Evolutionary conservation across 2,113 vertebrate species (phyloP).

Genomic region (Candoia aspera): DNA sequence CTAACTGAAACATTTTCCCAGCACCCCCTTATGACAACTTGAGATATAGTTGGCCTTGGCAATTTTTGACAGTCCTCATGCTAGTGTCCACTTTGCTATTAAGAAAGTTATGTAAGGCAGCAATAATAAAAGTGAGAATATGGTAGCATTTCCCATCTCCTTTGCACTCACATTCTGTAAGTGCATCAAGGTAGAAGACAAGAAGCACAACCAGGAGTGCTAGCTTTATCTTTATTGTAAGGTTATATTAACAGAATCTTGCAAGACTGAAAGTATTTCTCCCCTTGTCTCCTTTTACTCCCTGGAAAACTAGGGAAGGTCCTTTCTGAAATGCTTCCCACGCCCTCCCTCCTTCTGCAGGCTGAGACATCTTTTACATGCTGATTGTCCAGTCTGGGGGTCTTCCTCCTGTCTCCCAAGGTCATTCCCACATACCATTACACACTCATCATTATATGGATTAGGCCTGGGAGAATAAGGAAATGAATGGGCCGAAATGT

Average conservation of each 20-base stretch:
- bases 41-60: conserved; percentile 82
- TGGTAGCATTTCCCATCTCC: too few relatives aligned
- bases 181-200: too few relatives aligned
- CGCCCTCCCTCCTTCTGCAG: background rate
- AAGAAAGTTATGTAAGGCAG: too few relatives aligned
- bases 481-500: background rate
- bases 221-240: too few relatives aligned
- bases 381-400: background rate
- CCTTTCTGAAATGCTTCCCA: background rate
- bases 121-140: too few relatives aligned
- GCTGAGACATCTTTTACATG: background rate
- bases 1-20: conserved; percentile 69
- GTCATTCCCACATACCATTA: background rate
- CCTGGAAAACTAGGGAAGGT: background rate
- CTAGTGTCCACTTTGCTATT: too few relatives aligned
- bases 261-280: background rate
- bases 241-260: too few relatives aligned
- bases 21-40: conserved; percentile 84
- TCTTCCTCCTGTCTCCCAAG: background rate
- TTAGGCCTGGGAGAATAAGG: too few relatives aligned
- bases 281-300: background rate
- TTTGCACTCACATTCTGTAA: too few relatives aligned
- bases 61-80: conserved; percentile 81
- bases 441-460: background rate
- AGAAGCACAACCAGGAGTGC: too few relatives aligned